Percentiles rank a stretch among this genome's conserved stretches.
These are phyloP conservation scores for Pseudomyrmex gracilis DNA, from an alignment of 1,140 invertebrate genomes.

Conservation along the genomic window DNA sequence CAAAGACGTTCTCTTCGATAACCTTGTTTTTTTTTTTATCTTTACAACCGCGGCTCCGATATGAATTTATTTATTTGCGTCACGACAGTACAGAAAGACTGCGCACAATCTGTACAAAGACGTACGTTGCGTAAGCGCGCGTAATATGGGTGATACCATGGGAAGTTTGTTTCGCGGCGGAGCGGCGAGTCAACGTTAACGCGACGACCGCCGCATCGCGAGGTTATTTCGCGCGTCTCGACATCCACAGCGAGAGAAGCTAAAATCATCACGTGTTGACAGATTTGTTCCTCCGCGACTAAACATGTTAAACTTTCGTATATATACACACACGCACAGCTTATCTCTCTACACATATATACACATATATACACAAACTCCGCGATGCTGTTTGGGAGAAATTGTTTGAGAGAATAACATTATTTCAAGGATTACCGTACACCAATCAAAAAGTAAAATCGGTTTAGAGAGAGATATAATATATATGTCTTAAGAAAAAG, in stretches of 20 bases:
- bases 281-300: slow-evolving; percentile 5
- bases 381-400: background rate
- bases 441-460: background rate
- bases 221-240: slow-evolving; percentile 6
- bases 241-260: background rate
- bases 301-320: background rate
- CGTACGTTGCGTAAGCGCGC: slow-evolving; percentile 32
- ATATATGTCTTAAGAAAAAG: background rate
- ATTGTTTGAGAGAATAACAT: background rate
- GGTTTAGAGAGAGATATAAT: background rate
- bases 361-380: background rate
- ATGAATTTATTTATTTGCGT: background rate
- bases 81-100: too few species aligned
- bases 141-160: background rate
- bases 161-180: background rate
- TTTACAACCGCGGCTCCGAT: background rate
- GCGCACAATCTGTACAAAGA: background rate
- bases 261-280: slow-evolving; percentile 12
- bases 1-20: too few species aligned
- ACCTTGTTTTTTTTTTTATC: too few species aligned
- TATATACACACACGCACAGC: too few species aligned
- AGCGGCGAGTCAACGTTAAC: background rate
- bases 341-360: background rate
- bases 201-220: background rate
- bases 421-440: background rate